phyloP scores from a whole-genome alignment of 2,888 invertebrate species.

The Thumatha senex region DNA sequence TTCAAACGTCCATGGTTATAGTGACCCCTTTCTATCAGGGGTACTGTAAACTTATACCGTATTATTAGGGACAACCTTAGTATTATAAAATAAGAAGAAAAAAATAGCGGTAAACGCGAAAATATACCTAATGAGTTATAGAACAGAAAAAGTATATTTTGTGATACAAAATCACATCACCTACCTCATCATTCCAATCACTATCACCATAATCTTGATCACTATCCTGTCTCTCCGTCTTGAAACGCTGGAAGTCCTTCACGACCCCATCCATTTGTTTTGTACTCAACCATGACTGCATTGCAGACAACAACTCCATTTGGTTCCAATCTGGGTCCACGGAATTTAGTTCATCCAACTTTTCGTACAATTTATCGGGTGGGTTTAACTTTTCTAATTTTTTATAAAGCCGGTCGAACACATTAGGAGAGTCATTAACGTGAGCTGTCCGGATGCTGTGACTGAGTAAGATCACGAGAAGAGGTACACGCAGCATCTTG shows the following conservation, averaged over 20 bases:
- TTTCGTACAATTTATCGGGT: constrained; percentile 57
- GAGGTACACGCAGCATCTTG: constrained; percentile 61
- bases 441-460: constrained; percentile 57
- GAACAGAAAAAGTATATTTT: no score
- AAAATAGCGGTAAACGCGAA: no score
- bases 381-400: constrained; percentile 63
- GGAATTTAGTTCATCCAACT: constrained; percentile 63
- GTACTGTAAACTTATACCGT: no score
- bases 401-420: constrained; percentile 58
- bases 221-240: constrained; percentile 48
- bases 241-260: constrained; percentile 61
- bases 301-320: constrained; percentile 55
- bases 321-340: constrained; percentile 43
- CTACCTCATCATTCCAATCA: constrained; percentile 68
- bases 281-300: constrained; percentile 59
- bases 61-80: no score
- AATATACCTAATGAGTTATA: no score
- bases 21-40: no score
- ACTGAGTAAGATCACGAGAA: constrained; percentile 54
- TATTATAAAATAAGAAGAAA: no score
- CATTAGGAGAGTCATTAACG: constrained; percentile 61
- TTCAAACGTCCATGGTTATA: no score
- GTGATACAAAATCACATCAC: constrained; percentile 21
- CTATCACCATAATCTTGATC: constrained; percentile 58
- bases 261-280: constrained; percentile 62